phyloP scores from a whole-genome alignment of 1,140 invertebrate genomes.

The Bathynomus jamesi region DNA sequence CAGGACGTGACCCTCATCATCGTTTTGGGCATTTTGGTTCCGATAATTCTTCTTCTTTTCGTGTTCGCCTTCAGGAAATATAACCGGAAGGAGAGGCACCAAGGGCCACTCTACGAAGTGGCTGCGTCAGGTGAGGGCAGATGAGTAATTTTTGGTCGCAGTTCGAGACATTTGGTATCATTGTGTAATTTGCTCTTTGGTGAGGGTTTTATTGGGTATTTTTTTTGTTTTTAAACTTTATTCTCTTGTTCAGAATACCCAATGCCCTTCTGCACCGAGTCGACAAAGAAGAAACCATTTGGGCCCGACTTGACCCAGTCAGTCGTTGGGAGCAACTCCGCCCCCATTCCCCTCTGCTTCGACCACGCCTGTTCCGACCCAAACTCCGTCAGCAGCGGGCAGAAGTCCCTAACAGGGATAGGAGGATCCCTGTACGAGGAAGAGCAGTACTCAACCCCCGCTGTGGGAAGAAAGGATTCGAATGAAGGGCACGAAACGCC shows the following conservation, averaged over 20 bases:
- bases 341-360: neutral
- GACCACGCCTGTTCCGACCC: neutral
- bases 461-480: neutral
- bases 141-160: no score
- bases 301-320: conserved; percentile 3
- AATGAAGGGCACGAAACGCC: neutral
- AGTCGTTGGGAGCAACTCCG: neutral
- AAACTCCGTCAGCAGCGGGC: neutral
- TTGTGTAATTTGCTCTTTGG: neutral
- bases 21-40: conserved; percentile 71
- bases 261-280: conserved; percentile 4
- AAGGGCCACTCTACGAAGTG: conserved; percentile 77
- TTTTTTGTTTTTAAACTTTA: no score
- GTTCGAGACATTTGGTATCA: neutral
- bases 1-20: conserved; percentile 80
- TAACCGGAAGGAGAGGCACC: conserved; percentile 55
- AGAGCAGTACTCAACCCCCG: conserved; percentile 6
- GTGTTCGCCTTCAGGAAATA: conserved; percentile 69
- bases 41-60: conserved; percentile 68
- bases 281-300: neutral
- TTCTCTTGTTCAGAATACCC: conserved; percentile 6
- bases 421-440: neutral
- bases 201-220: no score
- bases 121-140: conserved; percentile 64
- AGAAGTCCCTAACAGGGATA: neutral